Conservation (phyloP, 1,140 invertebrate species). For the Drosophila murphyi region DNA sequence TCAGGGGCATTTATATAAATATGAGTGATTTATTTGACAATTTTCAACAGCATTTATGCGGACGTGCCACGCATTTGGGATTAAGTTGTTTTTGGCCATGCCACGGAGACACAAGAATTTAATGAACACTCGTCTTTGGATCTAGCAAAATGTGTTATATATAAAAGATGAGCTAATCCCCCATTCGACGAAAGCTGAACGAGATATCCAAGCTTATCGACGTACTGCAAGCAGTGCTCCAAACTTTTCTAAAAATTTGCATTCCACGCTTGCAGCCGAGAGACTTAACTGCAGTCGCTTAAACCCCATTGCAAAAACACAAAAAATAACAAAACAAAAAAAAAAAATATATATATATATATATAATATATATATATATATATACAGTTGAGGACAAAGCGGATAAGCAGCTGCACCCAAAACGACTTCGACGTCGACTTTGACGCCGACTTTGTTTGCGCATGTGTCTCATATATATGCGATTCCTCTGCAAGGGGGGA, state of each 20-base stretch:
- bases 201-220: slow-evolving; percentile 15
- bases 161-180: slow-evolving; percentile 13
- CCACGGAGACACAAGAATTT: background rate
- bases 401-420: slow-evolving; percentile 43
- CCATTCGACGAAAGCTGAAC: background rate
- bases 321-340: background rate
- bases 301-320: slow-evolving; percentile 37
- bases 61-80: slow-evolving; percentile 70
- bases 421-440: slow-evolving; percentile 14
- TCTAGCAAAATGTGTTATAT: slow-evolving; percentile 12
- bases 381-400: slow-evolving; percentile 11
- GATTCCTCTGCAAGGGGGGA: slow-evolving; percentile 10
- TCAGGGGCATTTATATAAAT: slow-evolving; percentile 81
- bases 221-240: slow-evolving; percentile 18
- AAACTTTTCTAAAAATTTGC: slow-evolving; percentile 53
- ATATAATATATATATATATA: background rate
- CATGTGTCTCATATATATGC: slow-evolving; percentile 12
- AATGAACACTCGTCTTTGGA: slow-evolving; percentile 13
- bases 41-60: slow-evolving; percentile 80
- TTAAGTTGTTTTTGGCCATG: slow-evolving; percentile 37
- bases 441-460: slow-evolving; percentile 15
- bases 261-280: slow-evolving; percentile 51
- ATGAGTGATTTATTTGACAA: slow-evolving; percentile 84
- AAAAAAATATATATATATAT: background rate
- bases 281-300: slow-evolving; percentile 65